These are phyloP conservation scores for Hyposmocoma kahamanoa DNA, from an alignment of 1,140 invertebrate species.

Conservation along the genomic window DNA sequence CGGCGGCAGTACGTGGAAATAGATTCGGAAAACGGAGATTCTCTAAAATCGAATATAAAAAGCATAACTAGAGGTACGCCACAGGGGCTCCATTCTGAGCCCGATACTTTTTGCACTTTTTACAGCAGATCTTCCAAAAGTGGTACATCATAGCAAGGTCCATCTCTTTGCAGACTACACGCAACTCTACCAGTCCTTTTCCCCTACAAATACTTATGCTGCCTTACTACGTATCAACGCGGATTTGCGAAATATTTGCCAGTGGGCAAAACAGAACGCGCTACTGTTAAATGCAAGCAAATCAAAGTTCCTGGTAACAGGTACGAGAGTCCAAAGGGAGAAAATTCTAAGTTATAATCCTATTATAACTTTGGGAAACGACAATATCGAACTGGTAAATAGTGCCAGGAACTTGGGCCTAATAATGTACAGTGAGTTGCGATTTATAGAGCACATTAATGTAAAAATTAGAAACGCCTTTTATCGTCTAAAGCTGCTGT, in stretches of 20 bases:
- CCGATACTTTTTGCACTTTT: conserved; percentile 18
- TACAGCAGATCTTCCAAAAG: conserved; percentile 14
- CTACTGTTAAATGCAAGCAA: background rate
- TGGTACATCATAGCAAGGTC: background rate
- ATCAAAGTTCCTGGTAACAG: background rate
- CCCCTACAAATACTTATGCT: background rate
- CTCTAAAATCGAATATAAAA: background rate
- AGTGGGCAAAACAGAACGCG: background rate
- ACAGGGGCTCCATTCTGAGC: conserved; percentile 21
- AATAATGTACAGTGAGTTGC: background rate
- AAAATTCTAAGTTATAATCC: background rate
- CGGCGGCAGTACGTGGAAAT: conserved; percentile 8
- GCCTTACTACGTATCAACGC: background rate
- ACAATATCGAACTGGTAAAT: background rate
- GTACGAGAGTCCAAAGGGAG: background rate
- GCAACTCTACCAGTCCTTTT: conserved; percentile 1
- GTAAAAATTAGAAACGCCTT: conserved; percentile 5
- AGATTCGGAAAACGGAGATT: background rate
- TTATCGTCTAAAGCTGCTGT: background rate
- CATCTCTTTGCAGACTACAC: conserved; percentile 37
- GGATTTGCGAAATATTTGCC: background rate
- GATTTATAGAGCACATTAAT: conserved; percentile 1
- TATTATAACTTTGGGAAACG: background rate
- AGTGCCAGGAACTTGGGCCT: background rate
- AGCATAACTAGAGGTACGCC: conserved; percentile 10